A percentile compares a stretch with the other conserved stretches of the same genome.
Evolutionary conservation across 2,797 vertebrate species (phyloP).

Genomic region (Malurus leucopterus): DNA sequence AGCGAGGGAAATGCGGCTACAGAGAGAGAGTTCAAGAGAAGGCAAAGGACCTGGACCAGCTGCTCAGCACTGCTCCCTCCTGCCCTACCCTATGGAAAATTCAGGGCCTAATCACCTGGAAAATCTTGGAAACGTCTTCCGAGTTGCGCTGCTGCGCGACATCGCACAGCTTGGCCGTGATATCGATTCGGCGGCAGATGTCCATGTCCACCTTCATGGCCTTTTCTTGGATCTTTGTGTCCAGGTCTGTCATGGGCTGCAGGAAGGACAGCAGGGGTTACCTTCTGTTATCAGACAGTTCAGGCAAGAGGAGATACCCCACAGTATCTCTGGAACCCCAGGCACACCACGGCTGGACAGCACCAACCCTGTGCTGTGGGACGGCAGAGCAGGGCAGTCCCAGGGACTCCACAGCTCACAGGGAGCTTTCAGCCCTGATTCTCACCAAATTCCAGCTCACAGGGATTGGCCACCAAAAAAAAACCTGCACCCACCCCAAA

Average conservation of each 20-base stretch:
- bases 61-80: slow-evolving; percentile 10
- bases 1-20: rapidly evolving
- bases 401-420: not conserved
- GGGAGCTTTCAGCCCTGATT: not conserved
- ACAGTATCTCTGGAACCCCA: slow-evolving; percentile 44
- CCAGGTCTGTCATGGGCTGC: slow-evolving; percentile 98
- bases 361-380: not conserved
- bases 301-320: slow-evolving; percentile 53
- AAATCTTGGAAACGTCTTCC: slow-evolving; percentile 97
- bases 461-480: not conserved
- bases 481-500: not conserved
- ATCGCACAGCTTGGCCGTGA: slow-evolving; percentile 97
- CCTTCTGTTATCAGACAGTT: slow-evolving; percentile 61
- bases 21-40: not conserved
- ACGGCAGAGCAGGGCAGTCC: not conserved
- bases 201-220: slow-evolving; percentile 98
- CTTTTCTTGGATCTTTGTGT: slow-evolving; percentile 98
- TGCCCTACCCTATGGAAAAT: slow-evolving; percentile 6
- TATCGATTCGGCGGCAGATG: slow-evolving; percentile 97
- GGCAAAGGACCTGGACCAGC: not conserved
- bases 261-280: slow-evolving; percentile 76
- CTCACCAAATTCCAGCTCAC: not conserved
- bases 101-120: slow-evolving; percentile 81
- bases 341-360: not conserved
- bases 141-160: slow-evolving; percentile 98